Base-by-base conservation (phyloP, 2,888 invertebrate genomes). In the Chrysopilus asiliformis region DNA sequence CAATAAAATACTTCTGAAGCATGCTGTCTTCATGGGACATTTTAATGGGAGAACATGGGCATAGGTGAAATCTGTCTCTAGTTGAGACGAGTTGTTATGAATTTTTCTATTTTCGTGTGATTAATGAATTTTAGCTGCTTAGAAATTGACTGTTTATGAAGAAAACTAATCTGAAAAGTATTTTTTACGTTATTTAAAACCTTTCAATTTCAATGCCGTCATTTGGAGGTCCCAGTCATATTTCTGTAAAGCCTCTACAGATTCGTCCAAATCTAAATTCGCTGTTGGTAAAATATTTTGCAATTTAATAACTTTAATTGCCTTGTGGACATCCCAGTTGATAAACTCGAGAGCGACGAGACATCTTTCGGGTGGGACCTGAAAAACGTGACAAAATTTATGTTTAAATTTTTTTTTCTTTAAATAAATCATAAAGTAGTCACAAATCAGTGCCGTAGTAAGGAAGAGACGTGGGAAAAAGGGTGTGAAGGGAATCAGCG, bases 271-370 rank as follows among this genome's bases (percentile, higher is more conserved):
- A 32, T 48, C 55, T 15, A 62, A 47, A 15, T 54, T 50, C 12
- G 47, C 43, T 19, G 50, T 46, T 26, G 45, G 42, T 19, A 60
- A 49, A 39, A 63, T 55, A 40, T 63, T 63, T 48, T 62, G 60
- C 14, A 62, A 43, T 46, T 58, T 62, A 3, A 61, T 59, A 16
- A 63, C 43, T 57, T 93, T 93, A 45, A 93, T 87, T 10, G 90
- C 90, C 34, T 77, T 76, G 53, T 87, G 79, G 0, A 91, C 82
- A 54, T 90, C 80, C 90, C 93, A 91, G 43, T 81, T 75, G 36
- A 84, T 80, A 42, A 81, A 74, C 53, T 90, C 83, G 27, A 93
- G 60, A 0, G 85, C 83, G 43, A 74, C 70, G 4, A 90, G 65
- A 50, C 90, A 91, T 42, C 82, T 77, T 45, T 81, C 79, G 0